These are phyloP conservation scores for Taphrorychus bicolor DNA, from an alignment of 2,888 invertebrate genomes.

Conservation along the genomic window DNA sequence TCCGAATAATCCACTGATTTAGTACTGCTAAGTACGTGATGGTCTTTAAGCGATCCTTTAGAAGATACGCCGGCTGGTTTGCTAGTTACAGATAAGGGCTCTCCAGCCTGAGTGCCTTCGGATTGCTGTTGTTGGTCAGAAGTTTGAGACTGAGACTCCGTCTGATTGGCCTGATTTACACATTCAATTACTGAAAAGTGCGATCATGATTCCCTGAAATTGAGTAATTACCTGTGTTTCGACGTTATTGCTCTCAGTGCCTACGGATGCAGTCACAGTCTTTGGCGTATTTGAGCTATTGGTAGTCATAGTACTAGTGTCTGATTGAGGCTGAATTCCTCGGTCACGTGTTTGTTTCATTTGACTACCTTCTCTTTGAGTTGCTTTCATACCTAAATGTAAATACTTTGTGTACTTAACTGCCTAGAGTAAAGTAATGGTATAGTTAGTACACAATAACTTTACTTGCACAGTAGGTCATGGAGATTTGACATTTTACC, in stretches of 20 bases:
- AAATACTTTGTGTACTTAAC: no score
- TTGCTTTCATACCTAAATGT: constrained; percentile 57
- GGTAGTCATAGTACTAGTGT: constrained; percentile 69
- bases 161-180: constrained; percentile 55
- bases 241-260: constrained; percentile 72
- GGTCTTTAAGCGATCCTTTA: constrained; percentile 53
- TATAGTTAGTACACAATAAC: no score
- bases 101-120: constrained; percentile 85
- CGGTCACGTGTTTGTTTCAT: constrained; percentile 58
- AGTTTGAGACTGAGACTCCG: constrained; percentile 58
- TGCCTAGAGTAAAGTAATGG: no score
- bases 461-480: no score
- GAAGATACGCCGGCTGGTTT: constrained; percentile 69
- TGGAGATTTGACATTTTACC: no score
- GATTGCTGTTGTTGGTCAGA: constrained; percentile 68
- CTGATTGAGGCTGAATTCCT: constrained; percentile 71
- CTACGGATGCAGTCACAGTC: constrained; percentile 71
- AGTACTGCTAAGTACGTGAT: constrained; percentile 61
- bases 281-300: constrained; percentile 70
- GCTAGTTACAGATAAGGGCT: constrained; percentile 67
- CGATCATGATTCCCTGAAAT: not conserved
- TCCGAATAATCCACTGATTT: constrained; percentile 74
- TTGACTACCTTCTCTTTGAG: constrained; percentile 57
- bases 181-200: not conserved
- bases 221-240: constrained; percentile 63